A percentile compares a stretch with the other conserved stretches of the same genome.
phyloP scores from a whole-genome alignment of 2,113 vertebrate genomes.

The Hippocampus zosterae region DNA sequence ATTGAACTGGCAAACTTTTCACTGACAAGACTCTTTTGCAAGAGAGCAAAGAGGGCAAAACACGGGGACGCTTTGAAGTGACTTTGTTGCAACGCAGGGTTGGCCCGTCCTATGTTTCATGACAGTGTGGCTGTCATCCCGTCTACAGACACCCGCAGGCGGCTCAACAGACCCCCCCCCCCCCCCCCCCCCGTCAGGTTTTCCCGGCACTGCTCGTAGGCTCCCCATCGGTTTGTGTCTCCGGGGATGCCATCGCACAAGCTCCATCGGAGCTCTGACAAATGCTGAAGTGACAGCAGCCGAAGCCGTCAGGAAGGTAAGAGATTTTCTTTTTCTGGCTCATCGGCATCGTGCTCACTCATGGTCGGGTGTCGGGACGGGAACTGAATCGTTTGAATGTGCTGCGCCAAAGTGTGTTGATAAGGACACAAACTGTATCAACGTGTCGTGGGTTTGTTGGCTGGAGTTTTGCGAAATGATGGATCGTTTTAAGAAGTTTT shows the following conservation, averaged over 20 bases:
- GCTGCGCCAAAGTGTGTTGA: no score
- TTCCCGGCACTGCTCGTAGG: slow-evolving; percentile 41
- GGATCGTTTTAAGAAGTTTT: no score
- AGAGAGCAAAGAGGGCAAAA: background rate
- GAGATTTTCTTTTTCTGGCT: no score
- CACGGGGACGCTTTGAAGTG: background rate
- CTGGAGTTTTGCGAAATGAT: no score
- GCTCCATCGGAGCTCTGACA: slow-evolving; percentile 29
- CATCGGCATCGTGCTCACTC: no score
- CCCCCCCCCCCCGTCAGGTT: slow-evolving; percentile 42
- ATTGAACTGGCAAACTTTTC: background rate
- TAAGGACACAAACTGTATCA: no score
- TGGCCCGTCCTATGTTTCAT: background rate
- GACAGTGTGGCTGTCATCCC: slow-evolving; percentile 5
- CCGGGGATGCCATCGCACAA: slow-evolving; percentile 30
- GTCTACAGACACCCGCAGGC: slow-evolving; percentile 21
- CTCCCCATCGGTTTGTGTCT: slow-evolving; percentile 33
- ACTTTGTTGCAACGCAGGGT: background rate
- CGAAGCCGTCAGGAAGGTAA: no score
- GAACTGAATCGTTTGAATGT: no score
- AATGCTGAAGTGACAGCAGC: no score
- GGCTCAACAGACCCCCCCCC: slow-evolving; percentile 32
- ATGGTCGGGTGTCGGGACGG: no score
- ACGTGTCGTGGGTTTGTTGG: no score
- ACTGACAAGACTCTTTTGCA: background rate